Percentiles rank a stretch among this genome's conserved stretches.
phyloP scores from a whole-genome alignment of 2,797 vertebrate species.

The Jordanella pulchra region DNA sequence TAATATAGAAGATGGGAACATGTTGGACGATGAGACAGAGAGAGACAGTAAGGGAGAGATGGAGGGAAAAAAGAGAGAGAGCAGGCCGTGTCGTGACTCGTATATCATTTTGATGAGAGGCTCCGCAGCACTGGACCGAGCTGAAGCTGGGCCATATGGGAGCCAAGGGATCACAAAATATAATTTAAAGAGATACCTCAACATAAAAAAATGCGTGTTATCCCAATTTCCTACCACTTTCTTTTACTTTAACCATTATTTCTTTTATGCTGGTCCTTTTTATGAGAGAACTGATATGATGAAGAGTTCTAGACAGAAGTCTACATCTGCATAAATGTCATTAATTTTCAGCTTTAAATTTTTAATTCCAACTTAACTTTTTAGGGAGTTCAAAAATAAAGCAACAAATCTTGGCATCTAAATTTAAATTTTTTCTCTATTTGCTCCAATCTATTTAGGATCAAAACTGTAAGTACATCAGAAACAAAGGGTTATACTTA shows the following conservation, averaged over 20 bases:
- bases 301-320: not conserved
- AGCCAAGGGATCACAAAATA: constrained; percentile 22
- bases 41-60: constrained; percentile 30
- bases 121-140: constrained; percentile 55
- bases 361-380: not conserved
- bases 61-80: constrained; percentile 21
- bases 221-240: not conserved
- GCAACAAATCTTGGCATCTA: not conserved
- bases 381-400: not conserved
- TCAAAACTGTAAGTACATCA: not conserved
- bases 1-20: constrained; percentile 67
- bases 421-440: not conserved
- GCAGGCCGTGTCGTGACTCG: constrained; percentile 43
- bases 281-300: not conserved
- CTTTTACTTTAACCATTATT: not conserved
- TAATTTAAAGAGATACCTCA: constrained; percentile 35
- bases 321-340: not conserved
- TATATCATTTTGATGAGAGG: constrained; percentile 65
- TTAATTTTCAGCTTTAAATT: not conserved
- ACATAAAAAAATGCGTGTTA: not conserved
- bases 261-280: not conserved
- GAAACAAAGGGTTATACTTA: not conserved
- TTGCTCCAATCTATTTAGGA: not conserved
- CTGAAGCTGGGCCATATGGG: constrained; percentile 46
- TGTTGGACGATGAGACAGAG: constrained; percentile 53